These are phyloP conservation scores for Harpalus rufipes DNA, from an alignment of 2,888 invertebrate species.

Conservation along the genomic window DNA sequence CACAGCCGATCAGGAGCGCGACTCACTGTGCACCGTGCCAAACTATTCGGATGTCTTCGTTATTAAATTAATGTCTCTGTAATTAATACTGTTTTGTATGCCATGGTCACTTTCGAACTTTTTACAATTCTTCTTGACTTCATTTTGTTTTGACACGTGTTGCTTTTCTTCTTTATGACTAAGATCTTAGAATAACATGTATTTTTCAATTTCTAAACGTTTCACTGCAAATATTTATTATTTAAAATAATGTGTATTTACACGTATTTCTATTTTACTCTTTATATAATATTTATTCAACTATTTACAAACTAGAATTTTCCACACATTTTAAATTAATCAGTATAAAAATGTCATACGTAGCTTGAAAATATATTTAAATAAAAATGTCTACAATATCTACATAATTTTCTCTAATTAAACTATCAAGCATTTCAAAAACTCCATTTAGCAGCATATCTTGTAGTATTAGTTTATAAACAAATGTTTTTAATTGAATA, in stretches of 20 bases:
- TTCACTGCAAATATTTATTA: too few relatives aligned
- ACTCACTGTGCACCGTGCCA: slow-evolving; percentile 31
- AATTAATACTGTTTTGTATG: slow-evolving; percentile 64
- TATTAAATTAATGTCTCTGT: slow-evolving; percentile 62
- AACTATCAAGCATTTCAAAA: not conserved
- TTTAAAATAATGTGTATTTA: too few relatives aligned
- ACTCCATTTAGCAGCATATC: not conserved
- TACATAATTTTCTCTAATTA: too few relatives aligned
- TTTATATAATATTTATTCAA: not conserved
- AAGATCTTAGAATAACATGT: not conserved
- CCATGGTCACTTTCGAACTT: slow-evolving; percentile 42
- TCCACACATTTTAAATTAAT: too few relatives aligned
- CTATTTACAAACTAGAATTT: not conserved
- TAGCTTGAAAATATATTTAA: too few relatives aligned
- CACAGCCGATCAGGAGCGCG: slow-evolving; percentile 34
- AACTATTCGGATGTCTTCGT: slow-evolving; percentile 64
- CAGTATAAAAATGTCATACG: too few relatives aligned
- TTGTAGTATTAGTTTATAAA: slow-evolving; percentile 19
- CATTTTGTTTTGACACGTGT: slow-evolving; percentile 46
- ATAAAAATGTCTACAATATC: too few relatives aligned
- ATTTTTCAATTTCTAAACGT: not conserved
- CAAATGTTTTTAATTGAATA: slow-evolving; percentile 79
- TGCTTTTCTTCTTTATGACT: slow-evolving; percentile 5
- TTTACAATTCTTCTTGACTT: slow-evolving; percentile 12
- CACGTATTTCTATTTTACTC: not conserved